Evolutionary conservation across 2,888 invertebrate genomes (phyloP).

Genomic region (Pheosia gnoma): DNA sequence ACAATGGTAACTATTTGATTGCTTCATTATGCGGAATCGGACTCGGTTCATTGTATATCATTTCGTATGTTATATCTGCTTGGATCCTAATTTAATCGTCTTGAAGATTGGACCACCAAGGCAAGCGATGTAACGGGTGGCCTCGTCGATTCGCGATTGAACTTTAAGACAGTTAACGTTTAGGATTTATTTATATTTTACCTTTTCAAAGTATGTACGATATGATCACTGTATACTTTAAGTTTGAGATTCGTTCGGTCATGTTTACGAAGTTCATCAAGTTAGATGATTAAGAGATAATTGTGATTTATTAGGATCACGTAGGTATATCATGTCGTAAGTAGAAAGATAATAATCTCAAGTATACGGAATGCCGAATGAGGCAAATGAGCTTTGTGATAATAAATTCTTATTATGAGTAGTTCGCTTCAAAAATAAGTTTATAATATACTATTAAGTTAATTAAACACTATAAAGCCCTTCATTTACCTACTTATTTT

Average conservation of each 20-base stretch:
- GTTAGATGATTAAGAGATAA: slow-evolving; percentile 26
- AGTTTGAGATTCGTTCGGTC: background rate
- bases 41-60: slow-evolving; percentile 79
- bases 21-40: slow-evolving; percentile 80
- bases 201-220: slow-evolving; percentile 28
- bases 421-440: background rate
- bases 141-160: slow-evolving; percentile 66
- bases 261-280: slow-evolving; percentile 10
- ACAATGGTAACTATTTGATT: slow-evolving; percentile 80
- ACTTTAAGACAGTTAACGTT: slow-evolving; percentile 62
- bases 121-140: slow-evolving; percentile 69
- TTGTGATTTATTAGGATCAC: slow-evolving; percentile 25
- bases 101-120: slow-evolving; percentile 82
- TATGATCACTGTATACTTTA: slow-evolving; percentile 33
- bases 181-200: slow-evolving; percentile 54
- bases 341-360: slow-evolving; percentile 2
- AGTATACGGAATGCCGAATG: background rate
- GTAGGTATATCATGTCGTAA: background rate
- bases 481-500: no score
- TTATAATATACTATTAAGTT: background rate
- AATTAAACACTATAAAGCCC: no score
- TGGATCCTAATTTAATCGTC: slow-evolving; percentile 82
- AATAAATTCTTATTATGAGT: background rate
- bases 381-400: background rate
- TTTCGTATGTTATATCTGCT: slow-evolving; percentile 80